Conservation (phyloP, 2,888 invertebrate genomes). For the Cantharis nigra region DNA sequence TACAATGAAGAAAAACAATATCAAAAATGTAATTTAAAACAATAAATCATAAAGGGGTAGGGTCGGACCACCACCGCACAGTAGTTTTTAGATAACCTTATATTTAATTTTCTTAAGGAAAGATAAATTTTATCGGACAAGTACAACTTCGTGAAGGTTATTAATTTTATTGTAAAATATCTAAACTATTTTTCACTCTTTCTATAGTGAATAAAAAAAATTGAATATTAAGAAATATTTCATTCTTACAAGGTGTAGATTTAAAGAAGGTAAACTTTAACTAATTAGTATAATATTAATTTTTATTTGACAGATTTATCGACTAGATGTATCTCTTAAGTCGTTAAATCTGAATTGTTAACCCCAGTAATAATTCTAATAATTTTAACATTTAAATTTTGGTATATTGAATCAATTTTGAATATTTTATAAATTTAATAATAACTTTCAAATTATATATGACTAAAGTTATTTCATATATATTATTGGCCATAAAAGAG, state of each 20-base stretch:
- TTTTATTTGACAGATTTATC: neutral
- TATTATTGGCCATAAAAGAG: neutral
- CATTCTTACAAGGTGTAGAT: neutral
- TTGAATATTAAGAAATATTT: neutral
- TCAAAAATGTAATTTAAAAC: slow-evolving; percentile 14
- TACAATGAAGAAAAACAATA: slow-evolving; percentile 7
- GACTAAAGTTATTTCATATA: neutral
- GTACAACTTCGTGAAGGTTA: neutral
- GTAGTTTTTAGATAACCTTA: slow-evolving; percentile 16
- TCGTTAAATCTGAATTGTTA: neutral
- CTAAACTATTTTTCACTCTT: neutral
- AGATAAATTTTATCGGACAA: slow-evolving; percentile 18
- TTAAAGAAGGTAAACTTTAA: neutral
- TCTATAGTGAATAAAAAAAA: neutral
- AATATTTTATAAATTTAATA: neutral
- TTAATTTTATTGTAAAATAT: neutral
- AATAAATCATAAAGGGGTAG: slow-evolving; percentile 22
- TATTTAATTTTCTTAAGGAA: slow-evolving; percentile 18
- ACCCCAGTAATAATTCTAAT: neutral
- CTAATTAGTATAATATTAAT: neutral
- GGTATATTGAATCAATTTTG: neutral
- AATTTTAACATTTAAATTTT: neutral
- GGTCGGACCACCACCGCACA: slow-evolving; percentile 20
- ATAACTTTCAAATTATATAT: neutral
- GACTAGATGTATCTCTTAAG: neutral